Evolutionary conservation across 37 sponge, comb jelly and placozoan genomes (phyloP), one percentile per base, ranked within the genome.

Genomic region (Bolinopsis microptera): DNA sequence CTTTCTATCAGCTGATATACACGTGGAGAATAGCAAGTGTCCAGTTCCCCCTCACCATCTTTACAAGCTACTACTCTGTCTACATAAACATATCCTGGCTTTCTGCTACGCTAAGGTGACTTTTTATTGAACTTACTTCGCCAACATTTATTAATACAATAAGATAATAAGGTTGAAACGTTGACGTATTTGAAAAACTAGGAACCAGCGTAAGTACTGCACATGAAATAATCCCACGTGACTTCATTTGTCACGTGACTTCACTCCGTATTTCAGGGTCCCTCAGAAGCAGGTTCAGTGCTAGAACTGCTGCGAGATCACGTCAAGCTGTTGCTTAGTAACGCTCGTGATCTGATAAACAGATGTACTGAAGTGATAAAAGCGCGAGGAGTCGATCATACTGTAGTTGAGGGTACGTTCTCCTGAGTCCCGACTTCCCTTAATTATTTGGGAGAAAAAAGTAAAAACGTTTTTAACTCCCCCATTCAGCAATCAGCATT

Each of bases 21-120:
- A 39, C 25, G 36, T 24, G 0, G 90, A 86, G 90, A 86, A 86
- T 27, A 25, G 39, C 30, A 86, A 86, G 90, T 86, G 90, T 86
- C 90, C 90, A 24, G 90, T 86, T 24, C 90, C 90, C 18, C 90
- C 90, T 13, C 30, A 86, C 68, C 90, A 86, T 2, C 90, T 86
- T 0, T 86, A 24, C 90, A 86, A 86, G 30, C 90, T 86, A 1
- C 90, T 86, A 2, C 90, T 86, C 90, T 86, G 90, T 41, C 41
- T 86, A 1, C 90, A 86, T 61, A 86, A 86, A 34, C 90, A 86
- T 39, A 22, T 86, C 90, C 90, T 86, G 3, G 90, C 90, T 48
- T 86, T 48, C 68, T 86, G 90, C 31, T 41, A 34, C 67, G 21
- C 61, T 61, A 86, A 86, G 90, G 90, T 86, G 1, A 40, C 48